Percentiles rank a stretch among this genome's conserved stretches.
phyloP scores from a whole-genome alignment of 2,888 invertebrate genomes.

The Eilema griseolum region DNA sequence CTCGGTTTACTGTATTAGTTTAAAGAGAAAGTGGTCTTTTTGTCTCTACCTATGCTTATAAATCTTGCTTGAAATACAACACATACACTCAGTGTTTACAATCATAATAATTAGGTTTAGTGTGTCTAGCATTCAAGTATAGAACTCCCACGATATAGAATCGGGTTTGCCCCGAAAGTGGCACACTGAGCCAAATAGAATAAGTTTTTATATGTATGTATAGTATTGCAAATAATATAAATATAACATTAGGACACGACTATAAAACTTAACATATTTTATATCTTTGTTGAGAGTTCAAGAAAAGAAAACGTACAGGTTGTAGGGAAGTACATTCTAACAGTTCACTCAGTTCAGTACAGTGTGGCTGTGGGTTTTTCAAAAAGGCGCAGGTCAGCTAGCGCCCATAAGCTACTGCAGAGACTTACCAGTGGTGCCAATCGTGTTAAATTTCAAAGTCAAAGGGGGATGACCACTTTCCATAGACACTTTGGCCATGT shows the following conservation, averaged over 20 bases:
- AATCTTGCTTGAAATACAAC: background rate
- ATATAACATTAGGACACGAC: too few relatives aligned
- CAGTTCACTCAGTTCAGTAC: background rate
- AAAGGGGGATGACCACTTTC: too few relatives aligned
- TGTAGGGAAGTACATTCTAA: background rate
- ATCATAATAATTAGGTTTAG: background rate
- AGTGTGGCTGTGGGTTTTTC: background rate
- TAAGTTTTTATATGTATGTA: background rate
- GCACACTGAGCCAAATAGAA: background rate
- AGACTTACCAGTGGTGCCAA: background rate
- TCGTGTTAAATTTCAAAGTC: background rate
- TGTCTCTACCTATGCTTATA: background rate
- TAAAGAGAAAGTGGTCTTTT: background rate
- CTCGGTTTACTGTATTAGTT: slow-evolving; percentile 5
- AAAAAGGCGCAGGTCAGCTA: too few relatives aligned
- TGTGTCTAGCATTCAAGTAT: background rate
- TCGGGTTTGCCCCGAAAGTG: background rate
- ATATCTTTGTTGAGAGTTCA: too few relatives aligned
- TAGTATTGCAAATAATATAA: too few relatives aligned
- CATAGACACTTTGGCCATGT: too few relatives aligned
- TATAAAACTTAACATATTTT: too few relatives aligned
- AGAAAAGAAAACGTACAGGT: background rate
- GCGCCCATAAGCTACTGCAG: background rate
- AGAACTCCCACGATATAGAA: background rate
- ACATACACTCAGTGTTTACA: background rate